These are phyloP conservation scores for Netelia inedita DNA, from an alignment of 2,888 invertebrate genomes.

Conservation along the genomic window DNA sequence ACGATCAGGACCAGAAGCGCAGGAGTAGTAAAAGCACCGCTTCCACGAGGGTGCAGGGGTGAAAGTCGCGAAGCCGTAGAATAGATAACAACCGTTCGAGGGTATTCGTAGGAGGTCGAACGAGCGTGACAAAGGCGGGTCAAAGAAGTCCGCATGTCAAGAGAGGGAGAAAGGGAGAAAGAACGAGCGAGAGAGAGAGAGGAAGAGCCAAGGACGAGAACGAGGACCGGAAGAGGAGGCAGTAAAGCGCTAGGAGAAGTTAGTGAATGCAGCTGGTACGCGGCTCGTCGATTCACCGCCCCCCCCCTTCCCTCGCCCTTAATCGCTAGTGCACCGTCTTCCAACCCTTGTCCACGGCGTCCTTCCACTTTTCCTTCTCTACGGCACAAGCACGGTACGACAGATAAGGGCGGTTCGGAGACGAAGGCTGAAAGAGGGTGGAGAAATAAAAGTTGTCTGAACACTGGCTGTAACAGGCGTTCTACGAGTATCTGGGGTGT, in stretches of 20 bases:
- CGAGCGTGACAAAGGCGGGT: slow-evolving; percentile 32
- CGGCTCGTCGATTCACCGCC: slow-evolving; percentile 36
- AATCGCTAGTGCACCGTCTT: slow-evolving; percentile 77
- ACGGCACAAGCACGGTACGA: slow-evolving; percentile 12
- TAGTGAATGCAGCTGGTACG: slow-evolving; percentile 70
- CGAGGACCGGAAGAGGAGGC: slow-evolving; percentile 54
- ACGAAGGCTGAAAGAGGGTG: slow-evolving; percentile 67
- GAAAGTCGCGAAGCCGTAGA: slow-evolving; percentile 13
- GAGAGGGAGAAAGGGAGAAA: background rate
- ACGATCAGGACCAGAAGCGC: background rate
- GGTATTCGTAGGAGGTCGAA: slow-evolving; percentile 26
- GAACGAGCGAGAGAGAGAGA: background rate
- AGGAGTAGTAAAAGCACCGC: slow-evolving; percentile 1
- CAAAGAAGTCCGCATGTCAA: slow-evolving; percentile 14
- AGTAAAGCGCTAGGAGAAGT: slow-evolving; percentile 73
- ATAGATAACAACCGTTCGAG: slow-evolving; percentile 48
- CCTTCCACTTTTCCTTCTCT: slow-evolving; percentile 28
- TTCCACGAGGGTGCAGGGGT: background rate
- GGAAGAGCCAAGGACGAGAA: background rate
- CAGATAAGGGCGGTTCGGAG: slow-evolving; percentile 52
- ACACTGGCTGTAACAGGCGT: slow-evolving; percentile 68
- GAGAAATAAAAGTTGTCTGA: slow-evolving; percentile 78
- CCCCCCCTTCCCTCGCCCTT: slow-evolving; percentile 14
- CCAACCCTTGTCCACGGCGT: slow-evolving; percentile 46
- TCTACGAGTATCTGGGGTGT: slow-evolving; percentile 74